These are phyloP conservation scores for Zophobas atratus DNA, from an alignment of 1,140 invertebrate genomes.

Conservation along the genomic window DNA sequence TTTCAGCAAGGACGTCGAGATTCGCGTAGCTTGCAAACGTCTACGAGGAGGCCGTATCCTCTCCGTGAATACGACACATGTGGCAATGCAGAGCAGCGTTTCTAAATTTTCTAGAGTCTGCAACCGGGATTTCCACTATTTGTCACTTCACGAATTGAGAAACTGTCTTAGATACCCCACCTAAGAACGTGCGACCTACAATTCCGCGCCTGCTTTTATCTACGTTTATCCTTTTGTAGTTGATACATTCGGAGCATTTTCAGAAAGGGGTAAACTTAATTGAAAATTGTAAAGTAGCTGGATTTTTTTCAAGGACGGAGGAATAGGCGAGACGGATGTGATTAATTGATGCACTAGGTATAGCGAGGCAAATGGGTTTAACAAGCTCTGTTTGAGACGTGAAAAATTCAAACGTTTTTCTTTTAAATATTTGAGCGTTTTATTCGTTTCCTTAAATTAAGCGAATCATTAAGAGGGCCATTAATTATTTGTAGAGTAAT, in stretches of 20 bases:
- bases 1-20: conserved; percentile 41
- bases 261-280: conserved; percentile 6
- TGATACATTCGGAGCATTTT: conserved; percentile 1
- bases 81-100: conserved; percentile 36
- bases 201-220: neutral
- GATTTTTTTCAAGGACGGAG: neutral
- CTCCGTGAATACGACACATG: conserved; percentile 34
- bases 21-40: conserved; percentile 42
- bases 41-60: conserved; percentile 24
- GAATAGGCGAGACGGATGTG: neutral
- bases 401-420: conserved; percentile 34
- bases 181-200: conserved; percentile 8
- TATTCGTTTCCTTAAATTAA: conserved; percentile 52
- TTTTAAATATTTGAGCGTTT: conserved; percentile 50
- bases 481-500: conserved; percentile 53
- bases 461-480: conserved; percentile 50
- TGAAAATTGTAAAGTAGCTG: conserved; percentile 22
- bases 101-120: conserved; percentile 41
- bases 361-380: conserved; percentile 9
- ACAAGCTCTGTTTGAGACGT: conserved; percentile 15
- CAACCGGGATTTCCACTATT: conserved; percentile 43
- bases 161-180: conserved; percentile 20
- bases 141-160: conserved; percentile 36
- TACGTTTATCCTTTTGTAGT: neutral
- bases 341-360: neutral